Conservation (phyloP, 2,888 invertebrate genomes). For the Euproctis similis region DNA sequence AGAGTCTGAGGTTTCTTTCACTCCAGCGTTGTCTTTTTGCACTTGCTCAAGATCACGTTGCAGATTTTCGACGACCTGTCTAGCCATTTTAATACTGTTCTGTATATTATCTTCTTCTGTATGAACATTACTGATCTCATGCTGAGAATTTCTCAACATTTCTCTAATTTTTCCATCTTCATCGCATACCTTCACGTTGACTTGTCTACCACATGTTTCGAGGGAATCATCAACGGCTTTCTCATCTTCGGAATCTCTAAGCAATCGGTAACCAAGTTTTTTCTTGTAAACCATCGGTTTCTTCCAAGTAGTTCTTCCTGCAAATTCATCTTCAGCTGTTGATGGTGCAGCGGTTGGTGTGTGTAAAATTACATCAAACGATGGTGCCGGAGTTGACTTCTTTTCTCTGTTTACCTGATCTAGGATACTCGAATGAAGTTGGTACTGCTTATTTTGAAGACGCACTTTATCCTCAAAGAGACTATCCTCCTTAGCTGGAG, state of each 20-base stretch:
- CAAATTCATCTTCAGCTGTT: slow-evolving; percentile 9
- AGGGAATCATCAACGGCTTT: slow-evolving; percentile 39
- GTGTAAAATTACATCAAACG: slow-evolving; percentile 4
- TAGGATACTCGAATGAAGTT: slow-evolving; percentile 10
- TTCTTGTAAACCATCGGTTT: slow-evolving; percentile 55
- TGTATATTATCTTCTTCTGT: slow-evolving; percentile 45
- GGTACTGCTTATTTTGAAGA: slow-evolving; percentile 10
- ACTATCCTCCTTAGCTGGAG: slow-evolving; percentile 39
- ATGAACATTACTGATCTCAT: slow-evolving; percentile 22
- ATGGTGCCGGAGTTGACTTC: slow-evolving; percentile 34
- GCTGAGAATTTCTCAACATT: slow-evolving; percentile 23
- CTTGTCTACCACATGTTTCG: slow-evolving; percentile 49
- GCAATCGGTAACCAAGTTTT: slow-evolving; percentile 46
- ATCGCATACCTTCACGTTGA: slow-evolving; percentile 56
- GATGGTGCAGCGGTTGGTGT: slow-evolving; percentile 7
- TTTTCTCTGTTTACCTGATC: slow-evolving; percentile 34
- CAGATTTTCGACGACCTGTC: slow-evolving; percentile 56
- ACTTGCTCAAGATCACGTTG: slow-evolving; percentile 46
- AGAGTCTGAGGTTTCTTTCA: slow-evolving; percentile 28
- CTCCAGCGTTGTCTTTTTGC: slow-evolving; percentile 28
- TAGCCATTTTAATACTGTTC: slow-evolving; percentile 53
- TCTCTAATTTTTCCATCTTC: slow-evolving; percentile 31
- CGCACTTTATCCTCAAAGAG: slow-evolving; percentile 20
- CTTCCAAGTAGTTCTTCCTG: slow-evolving; percentile 35
- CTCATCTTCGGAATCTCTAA: slow-evolving; percentile 56